phyloP scores from a whole-genome alignment of 2,113 vertebrate genomes.

The Aphyosemion australe region DNA sequence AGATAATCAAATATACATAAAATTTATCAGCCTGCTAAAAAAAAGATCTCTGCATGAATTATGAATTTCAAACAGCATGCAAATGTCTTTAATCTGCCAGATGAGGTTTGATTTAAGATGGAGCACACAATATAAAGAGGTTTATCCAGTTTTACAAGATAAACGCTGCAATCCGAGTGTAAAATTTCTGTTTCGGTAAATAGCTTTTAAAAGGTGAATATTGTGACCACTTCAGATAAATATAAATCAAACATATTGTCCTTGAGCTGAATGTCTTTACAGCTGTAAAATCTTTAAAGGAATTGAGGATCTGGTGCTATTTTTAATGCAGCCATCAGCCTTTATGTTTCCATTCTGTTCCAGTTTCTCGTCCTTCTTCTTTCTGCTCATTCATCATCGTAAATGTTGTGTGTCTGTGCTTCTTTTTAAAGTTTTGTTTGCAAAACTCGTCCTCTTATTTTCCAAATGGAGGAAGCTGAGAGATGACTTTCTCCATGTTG shows the following conservation, averaged over 20 bases:
- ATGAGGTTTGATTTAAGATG: slow-evolving; percentile 34
- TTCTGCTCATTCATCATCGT: slow-evolving; percentile 45
- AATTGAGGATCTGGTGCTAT: slow-evolving; percentile 42
- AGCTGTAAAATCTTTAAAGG: slow-evolving; percentile 44
- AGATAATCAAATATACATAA: slow-evolving; percentile 67
- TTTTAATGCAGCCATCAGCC: slow-evolving; percentile 59
- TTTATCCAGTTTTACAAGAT: slow-evolving; percentile 26
- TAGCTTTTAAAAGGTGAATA: not conserved
- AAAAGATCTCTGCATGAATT: slow-evolving; percentile 44
- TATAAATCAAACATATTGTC: slow-evolving; percentile 12
- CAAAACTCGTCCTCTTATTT: not conserved
- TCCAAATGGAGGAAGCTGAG: slow-evolving; percentile 3
- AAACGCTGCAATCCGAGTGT: not conserved
- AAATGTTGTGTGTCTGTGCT: slow-evolving; percentile 17
- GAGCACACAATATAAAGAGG: slow-evolving; percentile 23
- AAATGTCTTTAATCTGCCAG: slow-evolving; percentile 47
- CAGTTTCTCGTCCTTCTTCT: slow-evolving; percentile 30
- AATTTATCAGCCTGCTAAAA: slow-evolving; percentile 34
- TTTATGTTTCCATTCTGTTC: slow-evolving; percentile 48
- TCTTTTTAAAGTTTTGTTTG: slow-evolving; percentile 7
- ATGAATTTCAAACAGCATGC: slow-evolving; percentile 62
- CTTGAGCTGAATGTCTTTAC: slow-evolving; percentile 43
- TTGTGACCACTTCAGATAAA: not conserved
- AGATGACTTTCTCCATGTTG: slow-evolving; percentile 10
- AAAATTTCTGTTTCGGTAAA: slow-evolving; percentile 1